Evolutionary conservation across 23 tunicate species (phyloP), one percentile per base, ranked within the genome.

Genomic region (Ciona savignyi): DNA sequence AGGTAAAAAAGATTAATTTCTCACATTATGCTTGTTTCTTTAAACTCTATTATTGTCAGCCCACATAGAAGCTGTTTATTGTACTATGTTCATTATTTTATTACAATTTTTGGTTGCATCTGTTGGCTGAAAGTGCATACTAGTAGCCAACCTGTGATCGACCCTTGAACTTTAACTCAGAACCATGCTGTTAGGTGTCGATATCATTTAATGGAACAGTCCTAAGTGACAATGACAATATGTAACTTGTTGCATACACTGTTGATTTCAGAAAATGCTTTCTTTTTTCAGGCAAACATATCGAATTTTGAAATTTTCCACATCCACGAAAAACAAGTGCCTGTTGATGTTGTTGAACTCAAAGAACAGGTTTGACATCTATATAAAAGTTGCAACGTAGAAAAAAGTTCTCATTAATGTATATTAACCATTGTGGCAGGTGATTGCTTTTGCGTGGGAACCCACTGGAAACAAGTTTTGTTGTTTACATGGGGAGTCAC

Each of bases 281-380:
- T 1, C 70, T 3, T 66, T 6, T 56, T 61, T n/a, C 89, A 93
- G 88, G 81, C 92, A 20, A 65, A 72, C 29, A 66, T 78, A 29
- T 95, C 99, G 76, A 88, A 81, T 60, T 88, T 95, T 62, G 99
- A 95, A 67, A 89, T 95, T 29, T 95, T 95, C 70, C 99, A 95
- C 65, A 75, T 95, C 49, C 69, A 80, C 25, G 99, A 88, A 66
- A 95, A 95, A 35, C 87, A 84, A 62, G 92, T 95, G 62, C 99
- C 99, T 0, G 99, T 95, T 25, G 99, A 95, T 65, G 88, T 85
- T 21, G 80, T 95, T 3, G 99, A 95, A 34, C 93, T 95, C 11
- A 88, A 95, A 69, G 99, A 95, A 72, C 86, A 79, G 78, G 99
- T 87, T 22, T 20, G 73, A n/a, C n/a, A n/a, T n/a, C n/a, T n/a